Percentiles rank a stretch among this genome's conserved stretches.
Conservation (phyloP, 2,797 vertebrate genomes). For the Ptychadena robeensis region DNA sequence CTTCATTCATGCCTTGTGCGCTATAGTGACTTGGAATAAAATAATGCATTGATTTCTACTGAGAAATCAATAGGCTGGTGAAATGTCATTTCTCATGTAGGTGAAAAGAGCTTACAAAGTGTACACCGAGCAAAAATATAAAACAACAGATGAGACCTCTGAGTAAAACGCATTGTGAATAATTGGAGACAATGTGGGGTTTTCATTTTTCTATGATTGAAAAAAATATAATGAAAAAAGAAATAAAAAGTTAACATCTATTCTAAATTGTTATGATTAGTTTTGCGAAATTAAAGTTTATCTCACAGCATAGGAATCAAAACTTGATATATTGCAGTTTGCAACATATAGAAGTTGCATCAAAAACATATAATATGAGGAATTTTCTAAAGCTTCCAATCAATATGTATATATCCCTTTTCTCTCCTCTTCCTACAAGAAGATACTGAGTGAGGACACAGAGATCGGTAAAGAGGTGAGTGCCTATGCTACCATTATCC, state of each 20-base stretch:
- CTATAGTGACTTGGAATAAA: neutral
- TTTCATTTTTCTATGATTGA: neutral
- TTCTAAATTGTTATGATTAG: too few relatives aligned
- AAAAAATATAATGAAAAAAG: neutral
- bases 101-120: neutral
- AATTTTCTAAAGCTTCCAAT: too few relatives aligned
- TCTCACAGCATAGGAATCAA: too few relatives aligned
- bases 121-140: conserved; percentile 20
- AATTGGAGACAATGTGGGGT: neutral
- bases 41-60: conserved; percentile 10
- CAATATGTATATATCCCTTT: too few relatives aligned
- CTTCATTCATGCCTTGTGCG: neutral
- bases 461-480: too few relatives aligned
- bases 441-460: too few relatives aligned
- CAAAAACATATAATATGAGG: too few relatives aligned
- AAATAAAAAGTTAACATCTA: neutral
- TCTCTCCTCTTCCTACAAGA: too few relatives aligned
- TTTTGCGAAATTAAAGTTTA: too few relatives aligned
- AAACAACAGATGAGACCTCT: neutral
- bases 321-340: too few relatives aligned
- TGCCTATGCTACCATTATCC: too few relatives aligned
- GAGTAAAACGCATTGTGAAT: neutral
- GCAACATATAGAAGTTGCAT: too few relatives aligned
- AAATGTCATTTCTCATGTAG: conserved; percentile 26
- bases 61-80: conserved; percentile 14